Evolutionary conservation across 2,797 vertebrate genomes (phyloP).

Genomic region (Halcyon chelicuti): DNA sequence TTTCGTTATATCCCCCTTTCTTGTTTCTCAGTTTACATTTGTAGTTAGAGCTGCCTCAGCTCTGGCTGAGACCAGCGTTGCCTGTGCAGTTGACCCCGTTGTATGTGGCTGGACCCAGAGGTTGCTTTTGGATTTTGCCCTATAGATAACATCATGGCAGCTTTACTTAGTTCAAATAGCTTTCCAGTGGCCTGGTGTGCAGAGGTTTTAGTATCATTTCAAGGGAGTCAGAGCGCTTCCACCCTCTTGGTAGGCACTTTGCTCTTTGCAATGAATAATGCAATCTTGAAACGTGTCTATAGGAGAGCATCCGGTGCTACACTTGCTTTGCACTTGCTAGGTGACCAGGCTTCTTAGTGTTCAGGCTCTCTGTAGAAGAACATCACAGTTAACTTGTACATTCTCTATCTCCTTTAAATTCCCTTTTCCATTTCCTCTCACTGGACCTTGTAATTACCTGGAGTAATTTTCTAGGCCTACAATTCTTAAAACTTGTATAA

Average conservation of each 20-base stretch:
- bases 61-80: neutral
- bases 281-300: fast-evolving
- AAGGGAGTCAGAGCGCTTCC: neutral
- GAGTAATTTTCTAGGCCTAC: neutral
- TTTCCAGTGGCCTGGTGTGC: neutral
- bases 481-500: neutral
- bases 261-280: neutral
- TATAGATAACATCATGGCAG: neutral
- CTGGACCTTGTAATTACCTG: neutral
- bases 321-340: neutral
- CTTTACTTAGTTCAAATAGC: neutral
- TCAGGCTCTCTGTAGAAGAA: neutral
- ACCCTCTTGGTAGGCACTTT: neutral
- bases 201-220: neutral
- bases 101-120: neutral
- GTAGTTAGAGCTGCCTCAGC: slow-evolving; percentile 9
- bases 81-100: neutral
- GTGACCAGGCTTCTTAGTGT: neutral
- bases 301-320: neutral
- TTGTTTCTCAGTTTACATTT: slow-evolving; percentile 10
- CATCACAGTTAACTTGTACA: neutral
- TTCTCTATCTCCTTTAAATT: neutral
- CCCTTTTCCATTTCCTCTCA: neutral
- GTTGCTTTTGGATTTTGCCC: slow-evolving; percentile 12
- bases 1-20: slow-evolving; percentile 14